Conservation (phyloP, 2,888 invertebrate species). For the Dolichomitus sp. region DNA sequence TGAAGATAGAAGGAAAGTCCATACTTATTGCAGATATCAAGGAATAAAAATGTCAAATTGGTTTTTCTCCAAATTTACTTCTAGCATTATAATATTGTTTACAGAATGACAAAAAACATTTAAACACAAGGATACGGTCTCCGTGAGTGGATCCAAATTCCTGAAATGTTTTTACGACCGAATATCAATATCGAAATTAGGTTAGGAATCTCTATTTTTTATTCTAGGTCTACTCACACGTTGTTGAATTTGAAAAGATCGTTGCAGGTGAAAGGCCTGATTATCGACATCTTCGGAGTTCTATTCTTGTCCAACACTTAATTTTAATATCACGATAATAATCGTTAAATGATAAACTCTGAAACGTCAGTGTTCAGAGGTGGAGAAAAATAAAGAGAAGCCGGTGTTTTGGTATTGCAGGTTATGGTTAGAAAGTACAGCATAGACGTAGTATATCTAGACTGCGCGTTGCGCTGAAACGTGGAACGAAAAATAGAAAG, state of each 20-base stretch:
- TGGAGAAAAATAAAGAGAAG: neutral
- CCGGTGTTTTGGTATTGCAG: neutral
- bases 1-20: constrained; percentile 98
- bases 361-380: constrained; percentile 18
- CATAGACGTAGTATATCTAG: too few relatives aligned
- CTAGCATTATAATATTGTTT: neutral
- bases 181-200: constrained; percentile 14
- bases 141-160: constrained; percentile 98
- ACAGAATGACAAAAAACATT: neutral
- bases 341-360: neutral
- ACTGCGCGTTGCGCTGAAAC: too few relatives aligned
- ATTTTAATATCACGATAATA: constrained; percentile 31
- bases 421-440: neutral
- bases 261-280: constrained; percentile 96
- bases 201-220: constrained; percentile 40
- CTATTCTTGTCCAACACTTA: constrained; percentile 38
- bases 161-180: constrained; percentile 87
- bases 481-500: too few relatives aligned
- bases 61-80: constrained; percentile 14
- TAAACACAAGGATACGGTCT: constrained; percentile 90
- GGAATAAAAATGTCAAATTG: constrained; percentile 45
- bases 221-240: constrained; percentile 90
- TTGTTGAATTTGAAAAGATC: constrained; percentile 98
- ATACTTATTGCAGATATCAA: constrained; percentile 87
- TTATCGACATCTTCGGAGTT: constrained; percentile 92